Evolutionary conservation across 1,140 invertebrate genomes (phyloP).

Genomic region (Drosophila lowei): DNA sequence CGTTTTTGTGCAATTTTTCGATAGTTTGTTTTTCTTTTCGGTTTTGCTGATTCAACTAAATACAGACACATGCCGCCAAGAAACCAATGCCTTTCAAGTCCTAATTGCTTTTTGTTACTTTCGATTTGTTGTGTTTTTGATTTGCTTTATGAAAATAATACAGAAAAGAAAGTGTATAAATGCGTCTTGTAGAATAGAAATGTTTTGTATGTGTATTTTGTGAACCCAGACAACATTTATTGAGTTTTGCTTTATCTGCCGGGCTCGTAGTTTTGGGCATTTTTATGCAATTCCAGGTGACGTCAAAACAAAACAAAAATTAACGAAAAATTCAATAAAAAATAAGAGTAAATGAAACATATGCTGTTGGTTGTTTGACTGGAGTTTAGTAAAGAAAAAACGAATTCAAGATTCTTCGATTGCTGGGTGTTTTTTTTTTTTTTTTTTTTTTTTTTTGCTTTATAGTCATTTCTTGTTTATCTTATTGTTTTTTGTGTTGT

Average conservation of each 20-base stretch:
- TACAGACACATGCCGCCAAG: slow-evolving; percentile 83
- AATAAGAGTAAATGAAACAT: slow-evolving; percentile 31
- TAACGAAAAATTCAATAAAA: slow-evolving; percentile 36
- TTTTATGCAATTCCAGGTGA: slow-evolving; percentile 80
- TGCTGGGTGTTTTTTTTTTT: slow-evolving; percentile 60
- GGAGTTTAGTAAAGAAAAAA: slow-evolving; percentile 73
- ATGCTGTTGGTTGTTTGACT: slow-evolving; percentile 58
- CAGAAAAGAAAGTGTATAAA: slow-evolving; percentile 12
- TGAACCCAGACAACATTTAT: slow-evolving; percentile 33
- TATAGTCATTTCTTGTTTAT: slow-evolving; percentile 57
- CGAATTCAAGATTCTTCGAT: slow-evolving; percentile 63
- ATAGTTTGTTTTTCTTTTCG: slow-evolving; percentile 30
- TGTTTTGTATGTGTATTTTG: slow-evolving; percentile 9
- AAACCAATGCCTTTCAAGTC: slow-evolving; percentile 84
- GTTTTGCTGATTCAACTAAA: slow-evolving; percentile 40
- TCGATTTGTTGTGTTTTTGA: slow-evolving; percentile 31
- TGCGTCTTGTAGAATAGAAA: not conserved
- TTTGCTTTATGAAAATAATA: slow-evolving; percentile 51
- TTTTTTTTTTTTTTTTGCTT: slow-evolving; percentile 53
- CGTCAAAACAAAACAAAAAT: slow-evolving; percentile 49
- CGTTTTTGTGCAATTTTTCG: slow-evolving; percentile 32
- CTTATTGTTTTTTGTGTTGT: slow-evolving; percentile 53
- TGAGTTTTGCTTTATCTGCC: slow-evolving; percentile 19
- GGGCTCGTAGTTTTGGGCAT: slow-evolving; percentile 50
- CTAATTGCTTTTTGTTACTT: slow-evolving; percentile 25